A percentile compares a stretch with the other conserved stretches of the same genome.
Conservation (phyloP, 2,888 invertebrate species). For the Serripes groenlandicus region DNA sequence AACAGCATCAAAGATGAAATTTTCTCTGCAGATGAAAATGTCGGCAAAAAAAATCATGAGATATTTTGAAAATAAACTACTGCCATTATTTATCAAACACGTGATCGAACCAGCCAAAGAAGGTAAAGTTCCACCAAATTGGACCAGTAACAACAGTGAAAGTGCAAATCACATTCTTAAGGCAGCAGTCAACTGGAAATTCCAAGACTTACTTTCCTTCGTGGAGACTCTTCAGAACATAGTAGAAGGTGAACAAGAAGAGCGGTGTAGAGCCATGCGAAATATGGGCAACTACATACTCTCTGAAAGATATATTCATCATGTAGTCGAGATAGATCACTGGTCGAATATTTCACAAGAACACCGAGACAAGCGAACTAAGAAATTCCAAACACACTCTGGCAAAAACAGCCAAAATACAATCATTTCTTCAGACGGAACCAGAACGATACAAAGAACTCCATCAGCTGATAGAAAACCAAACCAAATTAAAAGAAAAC, state of each 20-base stretch:
- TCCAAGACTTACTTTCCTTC: constrained; percentile 27
- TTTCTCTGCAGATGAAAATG: no score
- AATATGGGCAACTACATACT: constrained; percentile 17
- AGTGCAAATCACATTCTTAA: constrained; percentile 51
- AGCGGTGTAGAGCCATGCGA: constrained; percentile 23
- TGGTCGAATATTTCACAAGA: constrained; percentile 32
- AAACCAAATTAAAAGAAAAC: constrained; percentile 22
- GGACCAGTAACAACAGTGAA: neutral
- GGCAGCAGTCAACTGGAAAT: constrained; percentile 24
- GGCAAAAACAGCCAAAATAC: constrained; percentile 14
- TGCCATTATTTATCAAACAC: neutral
- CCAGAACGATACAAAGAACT: neutral
- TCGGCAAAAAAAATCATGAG: neutral
- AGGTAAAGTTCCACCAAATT: neutral
- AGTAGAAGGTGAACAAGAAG: constrained; percentile 9
- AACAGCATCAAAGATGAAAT: no score
- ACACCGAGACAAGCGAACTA: neutral
- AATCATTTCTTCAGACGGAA: constrained; percentile 27
- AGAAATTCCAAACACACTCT: constrained; percentile 5
- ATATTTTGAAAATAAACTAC: neutral
- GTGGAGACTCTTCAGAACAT: constrained; percentile 18
- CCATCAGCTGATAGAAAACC: constrained; percentile 37
- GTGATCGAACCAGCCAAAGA: neutral
- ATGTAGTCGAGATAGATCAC: constrained; percentile 15
- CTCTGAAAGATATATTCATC: neutral